Evolutionary conservation across 2,113 vertebrate species (phyloP), one percentile per base, ranked within the genome.

Genomic region (Machaerirhynchus nigripectus): DNA sequence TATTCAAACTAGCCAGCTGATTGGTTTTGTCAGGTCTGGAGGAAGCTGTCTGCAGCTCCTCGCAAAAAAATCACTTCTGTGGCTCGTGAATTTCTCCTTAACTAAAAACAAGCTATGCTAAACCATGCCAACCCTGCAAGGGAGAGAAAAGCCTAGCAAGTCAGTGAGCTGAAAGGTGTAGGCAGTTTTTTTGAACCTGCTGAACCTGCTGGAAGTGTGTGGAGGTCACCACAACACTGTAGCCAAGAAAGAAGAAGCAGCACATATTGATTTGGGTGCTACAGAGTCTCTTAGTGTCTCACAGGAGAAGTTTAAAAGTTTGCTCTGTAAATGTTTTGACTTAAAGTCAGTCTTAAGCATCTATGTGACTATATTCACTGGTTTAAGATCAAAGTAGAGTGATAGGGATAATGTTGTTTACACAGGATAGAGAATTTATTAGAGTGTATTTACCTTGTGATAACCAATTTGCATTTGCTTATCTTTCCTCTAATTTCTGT

Each of bases 381-480:
- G 27, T 83, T 90, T 73, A 73, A 80, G 63, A 85, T 53, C 63
- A 77, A 49, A 83, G 20, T 57, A 81, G 31, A 27, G 21, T 76
- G 40, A 53, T 69, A 14, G n/a, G 31, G 16, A 64, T 82, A 31
- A 14, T 44, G 53, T 23, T 90, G 50, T 28, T 85, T 89, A 65
- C 46, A 69, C 2, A 88, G 16, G 40, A 65, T 33, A 80, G 28
- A 50, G 28, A 69, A 70, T 95, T 92, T 42, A 87, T 87, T 92
- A 78, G 22, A 81, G 20, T 0, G 1, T 89, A 59, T 90, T 97
- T 96, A 86, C 83, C 65, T 92, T 56, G 47, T 18, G 47, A 92
- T 89, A 92, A 84, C 30, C 37, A 75, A 74, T 94, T 93, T 95
- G 16, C 31, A 63, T 84, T 80, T 95, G 68, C 87, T 97, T 94